Conservation (phyloP, 2,888 invertebrate species). For the Strigamia transsilvanica region DNA sequence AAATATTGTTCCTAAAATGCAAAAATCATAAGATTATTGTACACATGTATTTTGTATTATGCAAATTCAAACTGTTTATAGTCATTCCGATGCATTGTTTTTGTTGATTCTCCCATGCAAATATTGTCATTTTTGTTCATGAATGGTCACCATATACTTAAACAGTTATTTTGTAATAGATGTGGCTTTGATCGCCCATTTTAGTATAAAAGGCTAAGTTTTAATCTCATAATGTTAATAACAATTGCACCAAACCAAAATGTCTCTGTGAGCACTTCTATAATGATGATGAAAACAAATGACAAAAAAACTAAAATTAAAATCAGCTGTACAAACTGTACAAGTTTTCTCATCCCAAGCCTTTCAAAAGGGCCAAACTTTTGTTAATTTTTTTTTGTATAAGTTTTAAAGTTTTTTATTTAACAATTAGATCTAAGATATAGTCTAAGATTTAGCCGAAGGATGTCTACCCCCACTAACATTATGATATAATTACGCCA, state of each 20-base stretch:
- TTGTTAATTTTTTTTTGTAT: conserved; percentile 10
- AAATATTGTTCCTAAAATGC: conserved; percentile 53
- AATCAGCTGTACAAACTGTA: conserved; percentile 16
- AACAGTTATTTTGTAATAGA: conserved; percentile 39
- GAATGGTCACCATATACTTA: conserved; percentile 44
- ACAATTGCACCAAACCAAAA: conserved; percentile 40
- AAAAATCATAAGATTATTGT: conserved; percentile 46
- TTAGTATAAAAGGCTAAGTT: conserved; percentile 26
- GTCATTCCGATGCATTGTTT: conserved; percentile 40
- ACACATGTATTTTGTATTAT: conserved; percentile 53
- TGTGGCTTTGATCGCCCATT: neutral
- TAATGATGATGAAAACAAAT: conserved; percentile 29
- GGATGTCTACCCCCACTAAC: conserved; percentile 40
- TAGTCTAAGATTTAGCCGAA: conserved; percentile 27
- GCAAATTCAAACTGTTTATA: conserved; percentile 40
- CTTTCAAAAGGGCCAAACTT: neutral
- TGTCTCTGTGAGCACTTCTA: conserved; percentile 44
- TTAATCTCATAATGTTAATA: conserved; percentile 29
- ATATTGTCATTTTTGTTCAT: conserved; percentile 41
- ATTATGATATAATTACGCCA: conserved; percentile 44
- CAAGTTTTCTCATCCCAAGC: conserved; percentile 6
- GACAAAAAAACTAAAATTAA: neutral
- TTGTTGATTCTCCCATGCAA: conserved; percentile 49
- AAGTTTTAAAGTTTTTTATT: conserved; percentile 14
- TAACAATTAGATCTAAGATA: conserved; percentile 26